phyloP scores from a whole-genome alignment of 2,888 invertebrate genomes.

The Lasioglossum marginatum region DNA sequence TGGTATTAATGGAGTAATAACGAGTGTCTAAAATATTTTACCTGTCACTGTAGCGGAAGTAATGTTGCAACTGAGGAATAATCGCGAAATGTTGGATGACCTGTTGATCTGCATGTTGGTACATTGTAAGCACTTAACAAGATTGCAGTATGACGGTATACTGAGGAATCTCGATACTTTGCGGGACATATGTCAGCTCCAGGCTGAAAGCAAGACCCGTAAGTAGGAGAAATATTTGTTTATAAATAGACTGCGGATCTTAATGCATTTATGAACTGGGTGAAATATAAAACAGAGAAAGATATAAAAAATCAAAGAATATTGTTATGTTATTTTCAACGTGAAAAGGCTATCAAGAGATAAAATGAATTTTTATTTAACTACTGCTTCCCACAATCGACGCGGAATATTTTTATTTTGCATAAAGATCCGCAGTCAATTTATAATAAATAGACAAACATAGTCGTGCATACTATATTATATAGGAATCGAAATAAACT shows the following conservation, averaged over 20 bases:
- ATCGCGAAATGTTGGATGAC: constrained; percentile 85
- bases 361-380: too few species aligned
- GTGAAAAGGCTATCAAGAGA: too few species aligned
- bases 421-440: too few species aligned
- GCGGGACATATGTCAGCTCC: constrained; percentile 82
- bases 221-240: constrained; percentile 53
- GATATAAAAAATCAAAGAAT: too few species aligned
- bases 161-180: constrained; percentile 83
- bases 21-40: neutral
- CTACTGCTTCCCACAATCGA: too few species aligned
- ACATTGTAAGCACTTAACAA: constrained; percentile 83
- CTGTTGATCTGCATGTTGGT: constrained; percentile 82
- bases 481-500: too few species aligned
- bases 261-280: too few species aligned
- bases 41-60: constrained; percentile 79
- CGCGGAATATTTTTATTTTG: too few species aligned
- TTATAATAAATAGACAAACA: too few species aligned
- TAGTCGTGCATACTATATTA: too few species aligned
- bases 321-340: too few species aligned
- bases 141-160: constrained; percentile 85
- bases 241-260: neutral
- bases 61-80: constrained; percentile 84
- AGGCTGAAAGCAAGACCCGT: constrained; percentile 79
- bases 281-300: too few species aligned
- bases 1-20: neutral